phyloP scores from a whole-genome alignment of 2,113 vertebrate species.

The Illadopsis cleaveri region DNA sequence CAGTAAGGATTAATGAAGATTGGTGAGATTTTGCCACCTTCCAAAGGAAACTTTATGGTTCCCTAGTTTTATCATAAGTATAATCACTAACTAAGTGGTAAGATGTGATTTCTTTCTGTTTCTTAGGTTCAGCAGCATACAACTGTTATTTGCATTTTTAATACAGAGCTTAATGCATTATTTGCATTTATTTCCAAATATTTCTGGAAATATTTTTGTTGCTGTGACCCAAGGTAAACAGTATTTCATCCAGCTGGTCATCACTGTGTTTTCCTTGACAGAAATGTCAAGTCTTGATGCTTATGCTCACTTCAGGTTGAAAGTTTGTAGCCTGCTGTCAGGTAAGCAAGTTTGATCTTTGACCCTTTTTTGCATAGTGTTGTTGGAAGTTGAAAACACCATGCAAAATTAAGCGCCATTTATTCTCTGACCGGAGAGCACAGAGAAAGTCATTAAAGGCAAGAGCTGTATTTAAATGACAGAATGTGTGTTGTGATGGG shows the following conservation, averaged over 20 bases:
- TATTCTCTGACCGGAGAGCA: neutral
- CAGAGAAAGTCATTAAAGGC: neutral
- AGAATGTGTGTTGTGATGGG: neutral
- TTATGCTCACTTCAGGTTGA: neutral
- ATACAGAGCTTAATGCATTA: neutral
- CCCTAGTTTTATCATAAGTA: neutral
- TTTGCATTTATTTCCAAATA: neutral
- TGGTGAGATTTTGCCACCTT: neutral
- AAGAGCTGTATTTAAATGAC: neutral
- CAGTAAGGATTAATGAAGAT: neutral
- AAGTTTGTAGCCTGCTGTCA: neutral
- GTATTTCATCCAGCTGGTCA: neutral
- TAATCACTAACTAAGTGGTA: neutral
- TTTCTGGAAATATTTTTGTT: neutral
- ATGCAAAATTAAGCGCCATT: neutral
- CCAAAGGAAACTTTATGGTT: neutral
- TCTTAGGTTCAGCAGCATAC: neutral
- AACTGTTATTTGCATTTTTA: neutral
- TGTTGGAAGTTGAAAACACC: neutral
- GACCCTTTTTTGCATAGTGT: neutral
- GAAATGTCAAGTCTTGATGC: neutral
- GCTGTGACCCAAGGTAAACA: neutral
- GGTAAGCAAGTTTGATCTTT: neutral
- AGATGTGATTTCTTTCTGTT: neutral
- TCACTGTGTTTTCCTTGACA: neutral